Percentiles rank a stretch among this genome's conserved stretches.
Evolutionary conservation across 2,888 invertebrate genomes (phyloP).

Genomic region (Nephrotoma flavescens): DNA sequence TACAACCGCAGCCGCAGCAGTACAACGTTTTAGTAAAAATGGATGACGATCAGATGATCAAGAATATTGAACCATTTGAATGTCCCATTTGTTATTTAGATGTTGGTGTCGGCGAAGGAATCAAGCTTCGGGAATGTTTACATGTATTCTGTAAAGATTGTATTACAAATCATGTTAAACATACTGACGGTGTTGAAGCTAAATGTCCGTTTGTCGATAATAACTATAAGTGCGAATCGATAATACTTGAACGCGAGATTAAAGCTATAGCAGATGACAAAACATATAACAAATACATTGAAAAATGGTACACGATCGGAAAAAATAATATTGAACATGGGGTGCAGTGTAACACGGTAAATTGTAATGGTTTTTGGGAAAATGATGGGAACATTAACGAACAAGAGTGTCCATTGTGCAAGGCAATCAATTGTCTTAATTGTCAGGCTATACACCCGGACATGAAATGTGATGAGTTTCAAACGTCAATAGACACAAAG

Average conservation of each 20-base stretch:
- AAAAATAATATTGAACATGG: conserved; percentile 65
- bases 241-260: conserved; percentile 3
- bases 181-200: background rate
- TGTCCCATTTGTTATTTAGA: background rate
- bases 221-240: background rate
- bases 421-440: conserved; percentile 62
- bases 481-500: background rate
- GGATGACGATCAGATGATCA: background rate
- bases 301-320: conserved; percentile 35
- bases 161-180: background rate
- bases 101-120: background rate
- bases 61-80: background rate
- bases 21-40: background rate
- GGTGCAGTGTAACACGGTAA: conserved; percentile 79
- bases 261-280: background rate
- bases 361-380: conserved; percentile 80
- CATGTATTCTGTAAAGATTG: conserved; percentile 6
- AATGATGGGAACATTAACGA: conserved; percentile 72
- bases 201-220: background rate
- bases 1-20: conserved; percentile 17
- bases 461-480: background rate
- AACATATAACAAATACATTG: background rate
- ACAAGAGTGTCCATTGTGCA: conserved; percentile 73
- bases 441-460: conserved; percentile 39
- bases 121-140: conserved; percentile 2